Evolutionary conservation across 1,140 invertebrate genomes (phyloP), one percentile per base, ranked within the genome.

Genomic region (Aricia agestis): DNA sequence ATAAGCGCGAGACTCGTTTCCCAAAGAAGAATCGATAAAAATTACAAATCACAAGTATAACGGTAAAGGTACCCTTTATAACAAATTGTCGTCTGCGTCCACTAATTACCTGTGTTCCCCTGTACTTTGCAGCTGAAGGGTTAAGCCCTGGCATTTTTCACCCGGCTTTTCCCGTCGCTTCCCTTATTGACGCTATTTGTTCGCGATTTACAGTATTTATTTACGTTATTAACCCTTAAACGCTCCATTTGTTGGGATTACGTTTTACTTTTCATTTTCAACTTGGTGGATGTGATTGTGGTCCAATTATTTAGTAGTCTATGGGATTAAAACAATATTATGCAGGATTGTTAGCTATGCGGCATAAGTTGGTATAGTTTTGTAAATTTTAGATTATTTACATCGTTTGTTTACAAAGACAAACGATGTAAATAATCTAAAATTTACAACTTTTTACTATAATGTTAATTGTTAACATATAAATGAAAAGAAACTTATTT

Each of bases 71-170:
- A 61, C 68, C 59, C 68, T 70, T 65, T 63, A 68, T 72, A 78
- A 83, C 82, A 83, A 84, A 86, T 86, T 77, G 80, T 78, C 77
- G 71, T 73, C 45, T 58, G 70, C 66, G 71, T 67, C 69, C 73
- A 69, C 74, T 79, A 79, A 79, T 79, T 79, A 77, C 74, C 75
- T 76, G 75, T 63, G 75, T 65, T 70, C 72, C 69, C 75, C 70
- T 74, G 77, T 79, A 79, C 78, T 74, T 74, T 69, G 36, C 78
- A 70, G 72, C 68, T 80, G 78, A 83, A 81, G 82, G 82, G 84
- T 84, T 84, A 82, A 86, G 82, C 81, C 75, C 72, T 66, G 76
- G 74, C 77, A 86, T 86, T 86, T 86, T 82, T 86, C 82, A 84
- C 67, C 68, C 70, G 75, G 78, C 78, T 82, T 81, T 79, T 74